phyloP scores from a whole-genome alignment of 2,888 invertebrate species.

The Phania funesta region DNA sequence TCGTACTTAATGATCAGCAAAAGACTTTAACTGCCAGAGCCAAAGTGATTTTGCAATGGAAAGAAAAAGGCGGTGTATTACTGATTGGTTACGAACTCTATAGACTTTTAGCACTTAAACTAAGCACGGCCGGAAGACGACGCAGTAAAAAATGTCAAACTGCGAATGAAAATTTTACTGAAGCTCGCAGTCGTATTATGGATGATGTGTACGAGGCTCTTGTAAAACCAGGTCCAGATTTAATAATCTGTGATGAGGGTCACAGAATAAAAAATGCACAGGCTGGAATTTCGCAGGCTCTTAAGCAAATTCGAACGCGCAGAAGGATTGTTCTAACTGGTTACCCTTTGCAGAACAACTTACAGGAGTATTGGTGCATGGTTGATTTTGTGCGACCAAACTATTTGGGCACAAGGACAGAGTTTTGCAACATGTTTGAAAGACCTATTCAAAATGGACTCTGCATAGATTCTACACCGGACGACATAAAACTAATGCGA shows the following conservation, averaged over 20 bases:
- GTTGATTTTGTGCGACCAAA: slow-evolving; percentile 99
- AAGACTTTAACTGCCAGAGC: slow-evolving; percentile 94
- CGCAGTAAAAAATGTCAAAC: slow-evolving; percentile 77
- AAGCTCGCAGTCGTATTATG: slow-evolving; percentile 86
- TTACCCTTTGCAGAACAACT: slow-evolving; percentile 98
- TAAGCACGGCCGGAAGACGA: slow-evolving; percentile 82
- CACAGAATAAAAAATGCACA: slow-evolving; percentile 99
- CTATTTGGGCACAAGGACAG: slow-evolving; percentile 97
- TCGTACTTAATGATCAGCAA: slow-evolving; percentile 95
- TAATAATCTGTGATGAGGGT: slow-evolving; percentile 97
- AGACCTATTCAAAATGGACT: slow-evolving; percentile 99
- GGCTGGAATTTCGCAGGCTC: slow-evolving; percentile 96
- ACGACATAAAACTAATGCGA: slow-evolving; percentile 95
- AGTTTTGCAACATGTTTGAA: slow-evolving; percentile 99
- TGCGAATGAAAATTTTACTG: slow-evolving; percentile 79
- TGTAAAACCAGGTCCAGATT: slow-evolving; percentile 94
- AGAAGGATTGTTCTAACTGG: slow-evolving; percentile 97
- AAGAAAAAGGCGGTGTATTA: slow-evolving; percentile 92
- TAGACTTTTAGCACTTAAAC: slow-evolving; percentile 91
- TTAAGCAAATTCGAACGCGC: slow-evolving; percentile 96
- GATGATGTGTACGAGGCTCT: slow-evolving; percentile 92
- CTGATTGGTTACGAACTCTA: slow-evolving; percentile 99
- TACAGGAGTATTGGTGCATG: slow-evolving; percentile 99
- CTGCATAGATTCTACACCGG: slow-evolving; percentile 97
- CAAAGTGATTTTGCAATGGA: slow-evolving; percentile 93